A percentile compares a stretch with the other conserved stretches of the same genome.
Evolutionary conservation across 2,797 vertebrate genomes (phyloP).

Genomic region (Cryptoprocta ferox): DNA sequence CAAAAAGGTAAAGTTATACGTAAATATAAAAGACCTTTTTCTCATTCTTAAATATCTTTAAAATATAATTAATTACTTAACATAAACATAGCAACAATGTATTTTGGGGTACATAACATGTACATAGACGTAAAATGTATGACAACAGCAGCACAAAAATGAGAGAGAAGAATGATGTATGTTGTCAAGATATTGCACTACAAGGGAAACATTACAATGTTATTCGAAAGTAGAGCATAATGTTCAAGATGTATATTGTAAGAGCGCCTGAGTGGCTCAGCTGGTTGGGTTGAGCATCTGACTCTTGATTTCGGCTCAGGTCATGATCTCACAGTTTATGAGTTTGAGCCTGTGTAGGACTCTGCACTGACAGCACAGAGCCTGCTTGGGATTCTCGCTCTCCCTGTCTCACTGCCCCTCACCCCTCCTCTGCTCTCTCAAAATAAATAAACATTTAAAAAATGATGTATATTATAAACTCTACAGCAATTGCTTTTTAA

Average conservation of each 20-base stretch:
- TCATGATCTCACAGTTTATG: no score
- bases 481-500: not conserved
- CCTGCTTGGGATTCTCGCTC: no score
- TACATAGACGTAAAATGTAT: not conserved
- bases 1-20: not conserved
- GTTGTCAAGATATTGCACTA: not conserved
- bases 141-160: not conserved
- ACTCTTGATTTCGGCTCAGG: no score
- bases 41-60: constrained; percentile 33
- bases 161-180: not conserved
- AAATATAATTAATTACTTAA: not conserved
- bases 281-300: no score
- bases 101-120: not conserved
- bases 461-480: no score
- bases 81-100: not conserved
- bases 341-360: no score
- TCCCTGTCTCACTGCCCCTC: no score
- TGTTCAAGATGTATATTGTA: not conserved
- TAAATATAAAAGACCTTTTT: not conserved
- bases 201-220: not conserved
- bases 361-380: no score
- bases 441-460: no score
- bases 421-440: no score
- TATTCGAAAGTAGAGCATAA: not conserved
- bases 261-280: no score